These are phyloP conservation scores for Lasioglossum malachurum DNA, from an alignment of 2,888 invertebrate genomes.

Conservation along the genomic window DNA sequence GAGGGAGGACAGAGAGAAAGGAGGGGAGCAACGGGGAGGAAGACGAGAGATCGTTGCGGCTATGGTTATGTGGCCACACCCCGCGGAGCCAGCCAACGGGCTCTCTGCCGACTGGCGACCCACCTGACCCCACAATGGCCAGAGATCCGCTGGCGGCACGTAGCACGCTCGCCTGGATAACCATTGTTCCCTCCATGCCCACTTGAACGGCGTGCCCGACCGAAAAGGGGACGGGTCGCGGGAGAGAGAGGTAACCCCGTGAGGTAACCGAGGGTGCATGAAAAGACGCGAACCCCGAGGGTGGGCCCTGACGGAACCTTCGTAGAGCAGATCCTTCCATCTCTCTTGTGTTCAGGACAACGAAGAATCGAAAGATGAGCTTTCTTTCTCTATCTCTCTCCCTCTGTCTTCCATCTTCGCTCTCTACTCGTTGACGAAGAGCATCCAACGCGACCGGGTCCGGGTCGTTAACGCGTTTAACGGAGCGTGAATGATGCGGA, in stretches of 20 bases:
- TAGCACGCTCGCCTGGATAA: conserved; percentile 49
- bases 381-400: not conserved
- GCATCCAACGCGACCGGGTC: conserved; percentile 66
- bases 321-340: not conserved
- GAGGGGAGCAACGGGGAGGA: conserved; percentile 27
- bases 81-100: conserved; percentile 77
- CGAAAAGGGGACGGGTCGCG: conserved; percentile 33
- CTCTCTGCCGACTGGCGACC: conserved; percentile 71
- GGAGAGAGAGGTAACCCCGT: conserved; percentile 1
- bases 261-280: conserved; percentile 49
- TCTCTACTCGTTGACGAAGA: conserved; percentile 40
- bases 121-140: conserved; percentile 78
- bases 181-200: conserved; percentile 66
- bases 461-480: conserved; percentile 78
- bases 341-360: conserved; percentile 14
- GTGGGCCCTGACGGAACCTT: conserved; percentile 39
- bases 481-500: conserved; percentile 73
- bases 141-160: conserved; percentile 60
- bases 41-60: conserved; percentile 65
- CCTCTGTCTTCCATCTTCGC: not conserved
- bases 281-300: conserved; percentile 55
- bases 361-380: conserved; percentile 52
- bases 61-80: conserved; percentile 79
- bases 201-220: conserved; percentile 60
- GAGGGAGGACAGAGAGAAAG: conserved; percentile 22